Base-by-base conservation (phyloP, 2,797 vertebrate species). In the Aplochiton taeniatus region DNA sequence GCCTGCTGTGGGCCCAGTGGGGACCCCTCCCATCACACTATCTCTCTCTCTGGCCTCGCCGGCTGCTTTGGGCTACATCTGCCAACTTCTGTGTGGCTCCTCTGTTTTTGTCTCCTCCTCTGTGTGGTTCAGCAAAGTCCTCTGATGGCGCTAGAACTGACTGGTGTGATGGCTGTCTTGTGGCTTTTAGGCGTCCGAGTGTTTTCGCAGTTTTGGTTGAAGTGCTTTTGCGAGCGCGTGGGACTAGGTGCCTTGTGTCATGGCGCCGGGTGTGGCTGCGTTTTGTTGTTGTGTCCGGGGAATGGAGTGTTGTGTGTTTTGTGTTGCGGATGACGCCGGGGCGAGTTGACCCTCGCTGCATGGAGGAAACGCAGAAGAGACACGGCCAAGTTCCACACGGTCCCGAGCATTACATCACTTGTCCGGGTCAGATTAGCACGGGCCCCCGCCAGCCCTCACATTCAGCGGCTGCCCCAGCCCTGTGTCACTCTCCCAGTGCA, bases 1-100 rank as follows among this genome's bases (percentile, higher is more conserved):
- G 93, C 94, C 94, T 94, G 94, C 94, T 95, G 94, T 93, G 92
- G 92, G 92, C n/a, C 94, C 95, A 85, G 91, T 91, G 87, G 85
- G 84, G 86, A 60, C 87, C 70, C 75, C 83, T 68, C 66, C 14
- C 89, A 89, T 89, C 67, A 46, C 53, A 45, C 46, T 60, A 69
- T 69, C 90, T 85, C 60, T 85, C 60, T 61, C 81, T 82, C 83
- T 70, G 78, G 83, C 75, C 84, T 76, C 78, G 85, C 80, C 88
- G 85, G 88, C 83, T 86, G 86, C 82, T 70, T 75, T 89, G 82
- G 82, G 70, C 31, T 8, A 18, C 45, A 12, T 46, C 45, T 9
- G 11, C 9, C 17, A 45, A 31, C 17, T 19, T 9, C n/a, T n/a
- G 9, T 11, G 7, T n/a, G n/a, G n/a, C 7, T 20, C 49, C 3